These are phyloP conservation scores for Falco novaeseelandiae DNA, from an alignment of 2,797 vertebrate genomes.

Conservation along the genomic window DNA sequence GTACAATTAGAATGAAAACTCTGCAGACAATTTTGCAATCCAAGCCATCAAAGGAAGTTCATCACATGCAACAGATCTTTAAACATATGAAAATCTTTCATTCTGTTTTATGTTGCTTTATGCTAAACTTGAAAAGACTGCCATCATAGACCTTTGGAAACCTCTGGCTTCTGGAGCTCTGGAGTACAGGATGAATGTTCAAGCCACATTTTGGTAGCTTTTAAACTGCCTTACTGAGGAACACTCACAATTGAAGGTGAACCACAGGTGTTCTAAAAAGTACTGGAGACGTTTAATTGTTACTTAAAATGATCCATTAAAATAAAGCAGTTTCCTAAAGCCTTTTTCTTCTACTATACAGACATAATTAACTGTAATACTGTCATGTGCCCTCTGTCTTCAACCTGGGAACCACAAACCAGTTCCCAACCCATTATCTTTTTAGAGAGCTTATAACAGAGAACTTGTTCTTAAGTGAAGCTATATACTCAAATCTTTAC, in stretches of 20 bases:
- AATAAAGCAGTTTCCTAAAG: not conserved
- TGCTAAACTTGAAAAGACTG: conserved; percentile 26
- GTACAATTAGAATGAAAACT: not conserved
- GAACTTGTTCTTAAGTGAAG: not conserved
- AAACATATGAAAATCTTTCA: not conserved
- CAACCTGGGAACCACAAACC: not conserved
- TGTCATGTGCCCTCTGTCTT: not conserved
- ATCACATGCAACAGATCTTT: not conserved
- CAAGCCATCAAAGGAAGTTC: not conserved
- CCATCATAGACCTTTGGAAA: not conserved
- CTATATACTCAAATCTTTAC: not conserved
- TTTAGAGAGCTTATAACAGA: not conserved
- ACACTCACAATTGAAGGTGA: not conserved
- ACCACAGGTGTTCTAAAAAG: not conserved
- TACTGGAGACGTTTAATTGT: not conserved
- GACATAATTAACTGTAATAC: not conserved
- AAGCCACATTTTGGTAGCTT: not conserved
- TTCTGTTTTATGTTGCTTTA: conserved; percentile 33
- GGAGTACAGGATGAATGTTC: not conserved
- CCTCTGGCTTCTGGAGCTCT: not conserved
- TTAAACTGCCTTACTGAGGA: not conserved
- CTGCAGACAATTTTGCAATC: not conserved
- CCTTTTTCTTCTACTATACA: not conserved
- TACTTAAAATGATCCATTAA: not conserved
- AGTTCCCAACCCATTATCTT: not conserved